Conservation (phyloP, 2,113 vertebrate species). For the Megatriorchis doriae region DNA sequence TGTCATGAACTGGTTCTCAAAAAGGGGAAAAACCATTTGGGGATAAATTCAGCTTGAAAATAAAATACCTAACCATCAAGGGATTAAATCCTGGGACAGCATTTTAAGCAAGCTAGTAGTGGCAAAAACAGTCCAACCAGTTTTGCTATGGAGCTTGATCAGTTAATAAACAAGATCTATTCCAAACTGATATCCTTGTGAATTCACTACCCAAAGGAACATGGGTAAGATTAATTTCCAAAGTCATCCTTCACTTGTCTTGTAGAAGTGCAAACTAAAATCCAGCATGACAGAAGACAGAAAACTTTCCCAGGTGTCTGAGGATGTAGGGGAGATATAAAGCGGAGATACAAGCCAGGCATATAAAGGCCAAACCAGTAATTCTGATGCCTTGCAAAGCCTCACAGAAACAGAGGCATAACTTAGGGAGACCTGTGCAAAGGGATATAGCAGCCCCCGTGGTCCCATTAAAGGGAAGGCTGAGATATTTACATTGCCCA, state of each 20-base stretch:
- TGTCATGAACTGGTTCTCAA: not conserved
- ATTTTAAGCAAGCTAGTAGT: not conserved
- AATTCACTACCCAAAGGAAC: not conserved
- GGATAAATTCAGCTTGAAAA: not conserved
- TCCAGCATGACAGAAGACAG: not conserved
- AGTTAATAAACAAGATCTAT: not conserved
- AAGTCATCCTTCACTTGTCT: not conserved
- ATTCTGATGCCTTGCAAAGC: not conserved
- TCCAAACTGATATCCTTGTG: not conserved
- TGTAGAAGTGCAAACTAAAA: not conserved
- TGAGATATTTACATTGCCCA: not conserved
- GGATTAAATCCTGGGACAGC: not conserved
- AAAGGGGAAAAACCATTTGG: not conserved
- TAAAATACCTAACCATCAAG: not conserved
- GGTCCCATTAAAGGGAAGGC: not conserved
- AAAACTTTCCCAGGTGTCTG: not conserved
- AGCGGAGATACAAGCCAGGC: not conserved
- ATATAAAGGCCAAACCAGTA: not conserved
- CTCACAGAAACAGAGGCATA: not conserved
- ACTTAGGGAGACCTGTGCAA: not conserved
- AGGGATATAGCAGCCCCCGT: not conserved
- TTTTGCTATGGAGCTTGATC: not conserved
- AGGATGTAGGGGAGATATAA: not conserved
- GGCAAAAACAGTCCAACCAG: not conserved
- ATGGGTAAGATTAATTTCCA: not conserved